Conservation (phyloP, 2,113 vertebrate species). For the Mugil cephalus region DNA sequence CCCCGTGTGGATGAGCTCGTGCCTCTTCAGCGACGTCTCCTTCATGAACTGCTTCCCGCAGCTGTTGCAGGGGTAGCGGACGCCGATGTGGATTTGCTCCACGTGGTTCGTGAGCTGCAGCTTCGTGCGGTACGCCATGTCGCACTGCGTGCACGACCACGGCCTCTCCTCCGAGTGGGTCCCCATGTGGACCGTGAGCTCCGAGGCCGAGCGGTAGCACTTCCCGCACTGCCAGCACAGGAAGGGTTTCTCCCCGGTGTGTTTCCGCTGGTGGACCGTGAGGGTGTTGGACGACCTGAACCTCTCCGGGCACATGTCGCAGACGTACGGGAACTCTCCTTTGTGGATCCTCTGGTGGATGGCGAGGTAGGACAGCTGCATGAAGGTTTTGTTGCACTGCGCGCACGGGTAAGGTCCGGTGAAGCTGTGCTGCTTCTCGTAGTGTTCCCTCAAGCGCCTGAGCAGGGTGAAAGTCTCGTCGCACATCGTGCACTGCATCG, state of each 20-base stretch:
- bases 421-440: conserved; percentile 79
- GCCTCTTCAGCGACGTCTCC: conserved; percentile 78
- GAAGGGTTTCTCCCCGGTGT: conserved; percentile 82
- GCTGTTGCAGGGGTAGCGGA: conserved; percentile 76
- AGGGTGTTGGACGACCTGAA: conserved; percentile 80
- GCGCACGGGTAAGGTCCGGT: conserved; percentile 71
- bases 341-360: conserved; percentile 80
- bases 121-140: conserved; percentile 77
- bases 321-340: conserved; percentile 77
- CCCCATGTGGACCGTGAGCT: conserved; percentile 81
- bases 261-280: conserved; percentile 78
- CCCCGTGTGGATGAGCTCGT: conserved; percentile 80
- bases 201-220: conserved; percentile 78
- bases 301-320: conserved; percentile 71
- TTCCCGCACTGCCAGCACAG: conserved; percentile 83
- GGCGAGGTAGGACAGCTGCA: conserved; percentile 79
- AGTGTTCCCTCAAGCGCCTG: conserved; percentile 77
- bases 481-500: conserved; percentile 80
- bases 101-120: conserved; percentile 80
- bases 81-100: conserved; percentile 80
- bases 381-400: conserved; percentile 75
- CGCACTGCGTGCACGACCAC: conserved; percentile 74
- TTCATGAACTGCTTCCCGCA: conserved; percentile 83
- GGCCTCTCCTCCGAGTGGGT: conserved; percentile 79
- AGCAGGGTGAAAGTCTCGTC: conserved; percentile 77